Percentiles rank a stretch among this genome's conserved stretches.
These are phyloP conservation scores for Hyposoter dolosus DNA, from an alignment of 2,888 invertebrate species.

Conservation along the genomic window DNA sequence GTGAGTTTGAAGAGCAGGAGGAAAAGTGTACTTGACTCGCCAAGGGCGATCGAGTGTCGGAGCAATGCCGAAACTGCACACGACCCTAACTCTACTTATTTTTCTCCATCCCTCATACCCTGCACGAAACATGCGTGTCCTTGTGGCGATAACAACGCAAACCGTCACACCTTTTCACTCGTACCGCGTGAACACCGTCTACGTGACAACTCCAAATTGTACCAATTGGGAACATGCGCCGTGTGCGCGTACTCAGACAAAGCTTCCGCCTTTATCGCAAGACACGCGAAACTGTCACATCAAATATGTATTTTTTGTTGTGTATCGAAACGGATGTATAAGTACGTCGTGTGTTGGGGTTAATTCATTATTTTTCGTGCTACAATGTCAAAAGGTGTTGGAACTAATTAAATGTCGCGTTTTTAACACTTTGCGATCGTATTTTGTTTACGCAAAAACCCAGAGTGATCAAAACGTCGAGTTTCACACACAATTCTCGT, in stretches of 20 bases:
- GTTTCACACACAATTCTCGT: not conserved
- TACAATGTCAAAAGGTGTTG: not conserved
- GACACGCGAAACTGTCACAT: conserved; percentile 20
- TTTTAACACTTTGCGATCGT: not conserved
- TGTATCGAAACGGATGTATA: not conserved
- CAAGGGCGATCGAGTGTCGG: conserved; percentile 46
- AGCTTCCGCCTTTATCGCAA: conserved; percentile 30
- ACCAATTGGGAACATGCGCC: conserved; percentile 56
- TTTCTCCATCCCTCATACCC: not conserved
- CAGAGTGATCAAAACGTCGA: not conserved
- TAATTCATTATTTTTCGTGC: conserved; percentile 8
- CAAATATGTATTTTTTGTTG: not conserved
- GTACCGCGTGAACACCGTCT: conserved; percentile 33
- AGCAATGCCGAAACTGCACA: conserved; percentile 52
- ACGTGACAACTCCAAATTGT: conserved; percentile 68
- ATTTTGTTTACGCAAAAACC: not conserved
- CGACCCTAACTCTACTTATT: conserved; percentile 33
- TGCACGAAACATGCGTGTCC: conserved; percentile 29
- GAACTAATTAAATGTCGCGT: not conserved
- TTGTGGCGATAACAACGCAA: conserved; percentile 42
- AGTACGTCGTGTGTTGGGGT: conserved; percentile 17
- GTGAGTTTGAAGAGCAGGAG: conserved; percentile 55
- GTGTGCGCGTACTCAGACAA: conserved; percentile 20
- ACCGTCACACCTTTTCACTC: conserved; percentile 47
- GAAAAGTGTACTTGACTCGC: conserved; percentile 51